Percentiles rank a stretch among this genome's conserved stretches.
Evolutionary conservation across 1,140 invertebrate genomes (phyloP).

Genomic region (Zaprionus davidi): DNA sequence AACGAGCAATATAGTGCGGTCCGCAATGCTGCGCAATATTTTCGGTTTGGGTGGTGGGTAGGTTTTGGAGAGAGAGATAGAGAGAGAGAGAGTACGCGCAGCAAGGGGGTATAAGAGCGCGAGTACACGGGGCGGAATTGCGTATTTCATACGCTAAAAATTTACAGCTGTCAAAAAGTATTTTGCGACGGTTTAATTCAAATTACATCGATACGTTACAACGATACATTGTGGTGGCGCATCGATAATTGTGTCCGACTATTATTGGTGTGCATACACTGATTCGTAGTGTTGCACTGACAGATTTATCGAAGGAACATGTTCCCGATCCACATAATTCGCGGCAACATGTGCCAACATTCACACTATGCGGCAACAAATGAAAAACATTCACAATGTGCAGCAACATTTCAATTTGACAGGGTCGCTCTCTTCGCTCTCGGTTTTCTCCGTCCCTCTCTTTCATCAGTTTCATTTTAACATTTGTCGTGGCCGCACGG

Average conservation of each 20-base stretch:
- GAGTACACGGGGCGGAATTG: neutral
- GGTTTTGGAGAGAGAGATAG: constrained; percentile 17
- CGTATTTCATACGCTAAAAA: neutral
- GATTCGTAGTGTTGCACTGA: neutral
- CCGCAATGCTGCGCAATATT: constrained; percentile 49
- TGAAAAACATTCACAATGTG: constrained; percentile 12
- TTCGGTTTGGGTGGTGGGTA: constrained; percentile 31
- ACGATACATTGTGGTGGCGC: neutral
- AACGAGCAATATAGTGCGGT: constrained; percentile 39
- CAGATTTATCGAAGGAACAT: constrained; percentile 17
- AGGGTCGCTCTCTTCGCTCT: constrained; percentile 42
- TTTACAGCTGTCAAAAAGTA: constrained; percentile 1
- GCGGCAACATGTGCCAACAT: constrained; percentile 34
- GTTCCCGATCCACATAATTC: constrained; percentile 7
- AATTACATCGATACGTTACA: neutral
- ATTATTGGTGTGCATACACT: constrained; percentile 30
- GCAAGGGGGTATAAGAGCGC: constrained; percentile 22
- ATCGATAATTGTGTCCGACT: neutral
- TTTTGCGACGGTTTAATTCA: neutral
- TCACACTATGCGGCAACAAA: constrained; percentile 5
- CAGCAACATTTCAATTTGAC: constrained; percentile 30
- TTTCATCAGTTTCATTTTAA: constrained; percentile 57
- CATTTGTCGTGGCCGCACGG: constrained; percentile 54
- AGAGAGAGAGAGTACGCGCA: constrained; percentile 17
- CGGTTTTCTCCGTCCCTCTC: constrained; percentile 36